These are phyloP conservation scores for Neofelis nebulosa DNA, from an alignment of 2,113 vertebrate genomes.

Conservation along the genomic window DNA sequence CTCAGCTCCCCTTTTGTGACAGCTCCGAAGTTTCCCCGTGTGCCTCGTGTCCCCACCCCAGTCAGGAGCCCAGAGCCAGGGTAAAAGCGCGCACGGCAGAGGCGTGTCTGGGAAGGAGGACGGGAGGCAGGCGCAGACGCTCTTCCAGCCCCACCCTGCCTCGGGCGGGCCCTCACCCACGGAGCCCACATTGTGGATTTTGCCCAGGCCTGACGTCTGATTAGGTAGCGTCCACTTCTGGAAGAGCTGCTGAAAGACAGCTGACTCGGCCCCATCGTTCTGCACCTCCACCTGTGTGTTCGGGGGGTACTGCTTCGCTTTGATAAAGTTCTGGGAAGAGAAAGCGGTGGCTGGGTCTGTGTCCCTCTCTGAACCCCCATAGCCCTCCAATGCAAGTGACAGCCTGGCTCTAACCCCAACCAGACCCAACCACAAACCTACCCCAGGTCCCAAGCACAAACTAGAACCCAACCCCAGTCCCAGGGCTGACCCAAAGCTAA, in stretches of 20 bases:
- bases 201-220: slow-evolving; percentile 85
- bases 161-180: slow-evolving; percentile 83
- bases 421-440: neutral
- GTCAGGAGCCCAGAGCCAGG: neutral
- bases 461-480: neutral
- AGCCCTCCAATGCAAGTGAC: neutral
- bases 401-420: neutral
- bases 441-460: neutral
- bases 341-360: neutral
- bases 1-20: neutral
- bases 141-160: neutral
- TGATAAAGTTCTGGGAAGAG: slow-evolving; percentile 88
- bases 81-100: neutral
- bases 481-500: neutral
- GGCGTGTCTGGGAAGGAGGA: rapidly evolving
- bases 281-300: slow-evolving; percentile 87
- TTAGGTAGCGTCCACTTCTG: slow-evolving; percentile 89
- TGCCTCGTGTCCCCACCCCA: neutral
- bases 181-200: slow-evolving; percentile 85
- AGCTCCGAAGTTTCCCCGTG: neutral
- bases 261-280: slow-evolving; percentile 90
- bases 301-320: slow-evolving; percentile 89
- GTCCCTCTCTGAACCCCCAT: neutral
- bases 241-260: slow-evolving; percentile 91
- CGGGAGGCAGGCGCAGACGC: neutral